Evolutionary conservation across 1,140 invertebrate species (phyloP).

Genomic region (Dendroctonus ponderosae): DNA sequence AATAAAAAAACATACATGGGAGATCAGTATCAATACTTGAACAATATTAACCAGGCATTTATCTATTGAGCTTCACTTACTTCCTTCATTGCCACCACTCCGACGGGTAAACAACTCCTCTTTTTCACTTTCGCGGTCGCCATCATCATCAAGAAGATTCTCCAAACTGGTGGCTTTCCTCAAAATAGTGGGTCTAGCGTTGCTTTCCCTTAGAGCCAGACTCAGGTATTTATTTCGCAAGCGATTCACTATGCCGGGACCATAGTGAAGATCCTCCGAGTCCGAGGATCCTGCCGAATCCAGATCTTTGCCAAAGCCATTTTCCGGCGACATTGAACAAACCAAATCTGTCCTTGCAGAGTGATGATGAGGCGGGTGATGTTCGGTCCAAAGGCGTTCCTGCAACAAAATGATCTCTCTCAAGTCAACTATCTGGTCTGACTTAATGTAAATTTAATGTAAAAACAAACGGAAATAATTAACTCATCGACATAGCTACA

Average conservation of each 20-base stretch:
- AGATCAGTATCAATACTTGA: too few species aligned
- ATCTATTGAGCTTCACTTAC: slow-evolving; percentile 6
- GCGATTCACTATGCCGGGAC: slow-evolving; percentile 86
- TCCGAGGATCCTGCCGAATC: slow-evolving; percentile 50
- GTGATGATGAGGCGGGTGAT: slow-evolving; percentile 27
- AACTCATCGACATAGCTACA: slow-evolving; percentile 3
- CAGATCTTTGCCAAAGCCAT: slow-evolving; percentile 28
- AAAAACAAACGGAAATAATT: slow-evolving; percentile 1
- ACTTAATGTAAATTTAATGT: background rate
- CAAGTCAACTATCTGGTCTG: background rate
- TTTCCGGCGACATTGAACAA: slow-evolving; percentile 14
- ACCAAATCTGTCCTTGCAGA: slow-evolving; percentile 3
- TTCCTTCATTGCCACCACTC: slow-evolving; percentile 18
- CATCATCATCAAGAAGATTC: slow-evolving; percentile 73
- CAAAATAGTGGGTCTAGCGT: slow-evolving; percentile 62
- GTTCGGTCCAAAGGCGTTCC: slow-evolving; percentile 41
- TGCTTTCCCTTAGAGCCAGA: slow-evolving; percentile 69
- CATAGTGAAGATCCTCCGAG: slow-evolving; percentile 81
- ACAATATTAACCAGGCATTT: background rate
- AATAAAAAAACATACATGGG: too few species aligned
- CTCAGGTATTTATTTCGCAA: slow-evolving; percentile 81
- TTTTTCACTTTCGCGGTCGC: slow-evolving; percentile 48
- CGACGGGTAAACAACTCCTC: slow-evolving; percentile 18
- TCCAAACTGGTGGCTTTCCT: slow-evolving; percentile 81
- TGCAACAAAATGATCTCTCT: slow-evolving; percentile 38